Conservation (phyloP, 2,113 vertebrate species). For the Nestor notabilis region DNA sequence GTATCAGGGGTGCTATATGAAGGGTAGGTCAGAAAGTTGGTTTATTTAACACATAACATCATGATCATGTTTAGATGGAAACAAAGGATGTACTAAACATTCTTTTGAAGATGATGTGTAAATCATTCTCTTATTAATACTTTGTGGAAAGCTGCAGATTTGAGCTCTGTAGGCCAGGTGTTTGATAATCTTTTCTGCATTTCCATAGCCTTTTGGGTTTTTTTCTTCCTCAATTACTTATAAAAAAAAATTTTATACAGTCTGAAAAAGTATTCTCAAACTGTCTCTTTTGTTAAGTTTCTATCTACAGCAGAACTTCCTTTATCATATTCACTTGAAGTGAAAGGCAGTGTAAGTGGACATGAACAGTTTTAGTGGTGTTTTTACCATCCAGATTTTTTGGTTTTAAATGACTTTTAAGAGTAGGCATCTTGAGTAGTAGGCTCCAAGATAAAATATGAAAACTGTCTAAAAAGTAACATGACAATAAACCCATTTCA, state of each 20-base stretch:
- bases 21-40: constrained; percentile 77
- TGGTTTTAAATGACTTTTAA: neutral
- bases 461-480: neutral
- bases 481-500: neutral
- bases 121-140: constrained; percentile 80
- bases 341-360: neutral
- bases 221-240: neutral
- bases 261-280: neutral
- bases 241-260: neutral
- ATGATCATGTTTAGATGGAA: constrained; percentile 66
- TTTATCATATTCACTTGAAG: neutral
- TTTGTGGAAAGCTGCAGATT: constrained; percentile 62
- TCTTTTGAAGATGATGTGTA: constrained; percentile 61
- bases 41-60: constrained; percentile 73
- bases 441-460: neutral
- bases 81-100: constrained; percentile 65
- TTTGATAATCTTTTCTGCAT: constrained; percentile 3
- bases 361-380: neutral
- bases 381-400: neutral
- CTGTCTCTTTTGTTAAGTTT: neutral
- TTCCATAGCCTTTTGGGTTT: neutral
- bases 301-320: neutral
- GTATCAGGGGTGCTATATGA: constrained; percentile 71
- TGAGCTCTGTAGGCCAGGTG: constrained; percentile 34
- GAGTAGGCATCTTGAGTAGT: neutral